Evolutionary conservation across 2,113 vertebrate genomes (phyloP).

Genomic region (Heterocephalus glaber): DNA sequence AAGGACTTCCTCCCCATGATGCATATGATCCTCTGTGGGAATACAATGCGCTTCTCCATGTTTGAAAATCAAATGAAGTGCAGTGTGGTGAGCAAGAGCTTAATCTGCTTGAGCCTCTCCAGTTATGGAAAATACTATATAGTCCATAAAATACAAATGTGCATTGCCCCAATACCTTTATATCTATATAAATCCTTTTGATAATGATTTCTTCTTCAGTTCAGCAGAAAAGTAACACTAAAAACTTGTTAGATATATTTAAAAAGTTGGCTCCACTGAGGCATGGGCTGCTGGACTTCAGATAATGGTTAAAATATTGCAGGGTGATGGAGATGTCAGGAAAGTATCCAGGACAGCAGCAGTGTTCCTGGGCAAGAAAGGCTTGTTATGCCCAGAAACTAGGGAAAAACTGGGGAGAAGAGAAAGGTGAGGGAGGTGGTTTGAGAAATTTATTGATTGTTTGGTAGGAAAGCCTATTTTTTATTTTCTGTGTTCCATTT

Average conservation of each 20-base stretch:
- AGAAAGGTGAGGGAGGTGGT: neutral
- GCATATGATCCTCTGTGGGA: neutral
- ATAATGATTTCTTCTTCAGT: neutral
- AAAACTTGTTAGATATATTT: neutral
- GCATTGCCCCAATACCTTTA: neutral
- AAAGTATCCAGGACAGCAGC: neutral
- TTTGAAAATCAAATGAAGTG: neutral
- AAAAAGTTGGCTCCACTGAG: neutral
- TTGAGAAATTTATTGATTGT: neutral
- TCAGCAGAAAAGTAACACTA: neutral
- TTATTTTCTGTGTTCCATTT: neutral
- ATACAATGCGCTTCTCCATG: rapidly evolving
- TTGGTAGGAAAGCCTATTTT: neutral
- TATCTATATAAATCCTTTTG: neutral
- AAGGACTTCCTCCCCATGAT: neutral
- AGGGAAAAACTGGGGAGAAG: neutral
- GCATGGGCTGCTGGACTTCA: neutral
- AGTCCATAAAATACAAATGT: neutral
- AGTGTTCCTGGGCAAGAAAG: neutral
- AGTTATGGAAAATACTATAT: neutral
- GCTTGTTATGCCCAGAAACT: neutral
- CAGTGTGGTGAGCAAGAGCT: neutral
- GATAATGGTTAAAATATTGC: neutral
- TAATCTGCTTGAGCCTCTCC: neutral
- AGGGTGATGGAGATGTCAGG: no score